Percentiles rank a stretch among this genome's conserved stretches.
These are phyloP conservation scores for Eleginops maclovinus DNA, from an alignment of 2,113 vertebrate species.

Conservation along the genomic window DNA sequence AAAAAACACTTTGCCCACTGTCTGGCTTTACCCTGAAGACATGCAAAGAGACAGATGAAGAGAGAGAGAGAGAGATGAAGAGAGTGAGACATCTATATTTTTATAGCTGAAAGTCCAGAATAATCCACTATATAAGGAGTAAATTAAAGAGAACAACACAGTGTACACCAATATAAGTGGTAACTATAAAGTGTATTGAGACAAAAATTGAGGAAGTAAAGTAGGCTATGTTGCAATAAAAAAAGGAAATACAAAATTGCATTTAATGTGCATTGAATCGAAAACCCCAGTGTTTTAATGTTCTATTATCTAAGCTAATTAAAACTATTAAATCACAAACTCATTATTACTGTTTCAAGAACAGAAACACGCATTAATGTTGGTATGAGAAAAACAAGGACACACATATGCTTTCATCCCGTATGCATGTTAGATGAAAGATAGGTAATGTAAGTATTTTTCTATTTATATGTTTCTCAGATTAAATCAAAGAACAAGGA, in stretches of 20 bases:
- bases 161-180: neutral
- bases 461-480: neutral
- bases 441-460: neutral
- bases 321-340: neutral
- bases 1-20: conserved; percentile 67
- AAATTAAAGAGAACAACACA: neutral
- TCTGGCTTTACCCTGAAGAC: conserved; percentile 60
- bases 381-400: neutral
- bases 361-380: neutral
- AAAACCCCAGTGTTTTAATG: neutral
- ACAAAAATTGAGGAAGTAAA: neutral
- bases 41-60: conserved; percentile 49
- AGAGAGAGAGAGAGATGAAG: neutral
- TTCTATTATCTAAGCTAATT: neutral
- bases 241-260: neutral
- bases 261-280: neutral
- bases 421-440: conserved; percentile 6
- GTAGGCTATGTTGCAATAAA: neutral
- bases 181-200: neutral
- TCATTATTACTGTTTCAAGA: neutral
- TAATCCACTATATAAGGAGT: neutral
- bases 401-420: conserved; percentile 6
- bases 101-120: neutral
- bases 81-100: neutral
- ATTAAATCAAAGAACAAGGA: neutral